Base-by-base conservation (phyloP, 2,797 vertebrate genomes). In the Pagetopsis macropterus region DNA sequence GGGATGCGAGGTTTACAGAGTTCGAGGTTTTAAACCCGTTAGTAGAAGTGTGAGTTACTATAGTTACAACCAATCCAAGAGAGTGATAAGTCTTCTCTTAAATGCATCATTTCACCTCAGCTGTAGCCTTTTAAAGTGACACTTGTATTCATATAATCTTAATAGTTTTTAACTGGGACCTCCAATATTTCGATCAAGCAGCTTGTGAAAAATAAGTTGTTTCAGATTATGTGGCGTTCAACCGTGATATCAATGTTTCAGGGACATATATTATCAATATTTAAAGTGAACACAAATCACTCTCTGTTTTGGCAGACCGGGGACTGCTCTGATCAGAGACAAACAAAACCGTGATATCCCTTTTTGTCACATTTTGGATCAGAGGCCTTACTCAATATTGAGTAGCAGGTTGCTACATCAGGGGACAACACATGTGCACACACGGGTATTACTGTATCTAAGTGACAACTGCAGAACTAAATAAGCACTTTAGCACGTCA, bases 331-430 rank as follows among this genome's bases (percentile, higher is more conserved):
- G 58, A 16, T 60, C 3, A 9, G 58, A 4, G 21, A 51, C n/a
- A 19, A 57, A 37, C 21, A 31, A 58, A 58, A 45, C 16, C 15
- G 37, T 21, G 49, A 40, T n/a, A 19, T 17, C 3, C 27, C n/a
- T 10, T n/a, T 17, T 15, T 14, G 8, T 70, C 17, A 65, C 37
- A 48, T 71, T 73, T 49, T 27, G 14, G 13, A 72, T 37, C 65
- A 37, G 3, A 33, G 23, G 8, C 12, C n/a, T 62, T 52, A 13
- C 13, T 58, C 52, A 41, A 66, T 64, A 55, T 3, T 46, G 11
- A 46, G 33, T 9, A 46, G 15, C 16, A 69, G 21, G 31, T 6
- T 65, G 15, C 9, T 7, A 61, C 11, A 43, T 63, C 21, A 70
- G 27, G 40, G 17, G 2, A 63, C 50, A 61, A 61, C 51, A 43